These are phyloP conservation scores for Cotesia vestalis DNA, from an alignment of 1,140 invertebrate genomes.

Conservation along the genomic window DNA sequence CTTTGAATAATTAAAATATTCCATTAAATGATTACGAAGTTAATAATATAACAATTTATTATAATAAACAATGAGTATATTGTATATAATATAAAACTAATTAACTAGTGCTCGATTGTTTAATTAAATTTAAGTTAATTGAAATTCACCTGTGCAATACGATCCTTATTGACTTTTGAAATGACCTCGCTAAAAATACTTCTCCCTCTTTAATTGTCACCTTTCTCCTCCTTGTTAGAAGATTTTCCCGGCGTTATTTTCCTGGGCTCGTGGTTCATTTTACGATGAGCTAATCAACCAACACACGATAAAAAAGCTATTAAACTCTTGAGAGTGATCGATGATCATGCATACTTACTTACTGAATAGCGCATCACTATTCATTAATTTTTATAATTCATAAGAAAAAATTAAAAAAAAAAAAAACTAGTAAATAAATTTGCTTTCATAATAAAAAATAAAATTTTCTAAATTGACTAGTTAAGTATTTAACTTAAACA, in stretches of 20 bases:
- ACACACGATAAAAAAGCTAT: constrained; percentile 7
- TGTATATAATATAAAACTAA: background rate
- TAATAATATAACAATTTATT: no score
- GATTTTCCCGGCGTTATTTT: constrained; percentile 20
- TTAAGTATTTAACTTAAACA: constrained; percentile 2
- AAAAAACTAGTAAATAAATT: no score
- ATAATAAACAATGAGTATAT: background rate
- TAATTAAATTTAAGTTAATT: constrained; percentile 17
- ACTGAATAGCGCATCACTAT: no score
- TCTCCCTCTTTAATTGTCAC: constrained; percentile 37
- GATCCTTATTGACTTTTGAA: constrained; percentile 38
- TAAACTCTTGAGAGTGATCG: constrained; percentile 4
- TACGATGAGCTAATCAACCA: constrained; percentile 18
- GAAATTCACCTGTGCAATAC: constrained; percentile 25
- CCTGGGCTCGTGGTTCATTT: constrained; percentile 38
- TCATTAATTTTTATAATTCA: no score
- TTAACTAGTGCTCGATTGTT: constrained; percentile 11
- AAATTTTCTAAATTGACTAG: no score
- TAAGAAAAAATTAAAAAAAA: no score
- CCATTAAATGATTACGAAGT: no score
- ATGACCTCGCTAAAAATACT: constrained; percentile 47
- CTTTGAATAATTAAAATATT: background rate
- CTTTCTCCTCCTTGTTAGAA: constrained; percentile 34
- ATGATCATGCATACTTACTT: no score
- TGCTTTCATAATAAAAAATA: no score